Percentiles rank a stretch among this genome's conserved stretches.
Evolutionary conservation across 2,797 vertebrate genomes (phyloP).

Genomic region (Lutra lutra): DNA sequence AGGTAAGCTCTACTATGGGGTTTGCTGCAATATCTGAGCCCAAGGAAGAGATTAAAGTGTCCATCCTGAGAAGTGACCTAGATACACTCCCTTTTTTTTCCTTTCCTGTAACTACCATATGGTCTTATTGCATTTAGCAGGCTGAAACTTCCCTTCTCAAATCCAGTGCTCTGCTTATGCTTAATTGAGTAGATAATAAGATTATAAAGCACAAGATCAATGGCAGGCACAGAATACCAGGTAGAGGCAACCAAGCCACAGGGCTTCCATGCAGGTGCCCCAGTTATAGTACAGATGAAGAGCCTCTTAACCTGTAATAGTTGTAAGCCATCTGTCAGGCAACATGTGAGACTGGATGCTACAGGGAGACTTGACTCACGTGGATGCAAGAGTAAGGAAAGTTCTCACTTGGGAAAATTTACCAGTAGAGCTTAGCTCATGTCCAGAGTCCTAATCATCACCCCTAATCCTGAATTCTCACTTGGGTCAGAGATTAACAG

Average conservation of each 20-base stretch:
- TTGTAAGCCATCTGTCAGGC: not conserved
- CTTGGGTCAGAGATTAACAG: not conserved
- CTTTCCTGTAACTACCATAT: not conserved
- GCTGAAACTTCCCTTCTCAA: not conserved
- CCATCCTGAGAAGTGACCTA: not conserved
- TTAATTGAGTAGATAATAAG: not conserved
- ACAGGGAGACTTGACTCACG: not conserved
- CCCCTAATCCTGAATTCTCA: not conserved
- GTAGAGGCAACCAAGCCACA: not conserved
- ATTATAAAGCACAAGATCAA: not conserved
- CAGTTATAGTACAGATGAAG: not conserved
- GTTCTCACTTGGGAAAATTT: not conserved
- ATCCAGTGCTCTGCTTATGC: not conserved
- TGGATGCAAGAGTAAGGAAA: not conserved
- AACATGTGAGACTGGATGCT: not conserved
- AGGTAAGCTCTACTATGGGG: not conserved
- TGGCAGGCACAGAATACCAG: not conserved
- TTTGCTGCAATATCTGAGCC: not conserved
- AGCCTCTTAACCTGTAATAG: not conserved
- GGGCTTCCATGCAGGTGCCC: not conserved
- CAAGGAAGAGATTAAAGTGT: not conserved
- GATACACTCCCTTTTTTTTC: not conserved
- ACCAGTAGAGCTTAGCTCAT: accelerated
- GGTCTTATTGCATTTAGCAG: not conserved
- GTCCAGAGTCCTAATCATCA: not conserved